Conservation (phyloP, 64 coral and sea anemone species). For the Actinia equina region DNA sequence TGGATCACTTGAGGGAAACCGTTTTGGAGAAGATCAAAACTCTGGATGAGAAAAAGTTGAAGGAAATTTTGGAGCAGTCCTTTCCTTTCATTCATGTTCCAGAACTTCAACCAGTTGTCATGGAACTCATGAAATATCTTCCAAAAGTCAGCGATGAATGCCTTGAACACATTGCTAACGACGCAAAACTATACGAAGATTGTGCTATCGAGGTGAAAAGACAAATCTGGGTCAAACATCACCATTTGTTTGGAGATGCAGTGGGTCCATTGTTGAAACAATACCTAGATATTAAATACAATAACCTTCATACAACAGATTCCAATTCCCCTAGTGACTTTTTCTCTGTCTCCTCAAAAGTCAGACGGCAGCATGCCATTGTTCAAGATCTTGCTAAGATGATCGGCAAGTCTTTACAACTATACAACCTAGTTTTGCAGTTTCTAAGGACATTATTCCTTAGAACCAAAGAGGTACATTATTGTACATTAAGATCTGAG, state of each 20-base stretch:
- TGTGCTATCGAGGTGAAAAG: constrained; percentile 96
- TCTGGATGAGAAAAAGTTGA: constrained; percentile 64
- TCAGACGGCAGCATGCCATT: constrained; percentile 79
- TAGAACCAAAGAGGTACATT: constrained; percentile 86
- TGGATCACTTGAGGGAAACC: constrained; percentile 92
- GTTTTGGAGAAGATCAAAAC: constrained; percentile 76
- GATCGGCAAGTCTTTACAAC: constrained; percentile 91
- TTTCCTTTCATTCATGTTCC: constrained; percentile 89
- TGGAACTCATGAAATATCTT: constrained; percentile 86
- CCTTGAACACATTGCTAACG: constrained; percentile 87
- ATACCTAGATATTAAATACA: constrained; percentile 88
- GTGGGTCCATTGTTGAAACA: constrained; percentile 94
- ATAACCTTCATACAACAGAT: constrained; percentile 67
- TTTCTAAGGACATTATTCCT: constrained; percentile 95
- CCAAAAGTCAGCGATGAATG: constrained; percentile 89
- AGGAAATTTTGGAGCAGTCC: constrained; percentile 73
- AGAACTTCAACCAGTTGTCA: constrained; percentile 83
- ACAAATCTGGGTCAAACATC: constrained; percentile 98
- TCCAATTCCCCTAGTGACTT: constrained; percentile 72
- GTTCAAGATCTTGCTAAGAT: constrained; percentile 87
- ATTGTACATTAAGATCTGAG: constrained; percentile 96
- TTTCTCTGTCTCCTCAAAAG: constrained; percentile 84
- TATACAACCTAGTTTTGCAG: constrained; percentile 96
- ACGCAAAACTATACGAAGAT: constrained; percentile 70
- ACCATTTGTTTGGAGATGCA: constrained; percentile 93